Percentiles rank a stretch among this genome's conserved stretches.
phyloP scores from a whole-genome alignment of 1,140 invertebrate species.

The Papilio polyxenes region DNA sequence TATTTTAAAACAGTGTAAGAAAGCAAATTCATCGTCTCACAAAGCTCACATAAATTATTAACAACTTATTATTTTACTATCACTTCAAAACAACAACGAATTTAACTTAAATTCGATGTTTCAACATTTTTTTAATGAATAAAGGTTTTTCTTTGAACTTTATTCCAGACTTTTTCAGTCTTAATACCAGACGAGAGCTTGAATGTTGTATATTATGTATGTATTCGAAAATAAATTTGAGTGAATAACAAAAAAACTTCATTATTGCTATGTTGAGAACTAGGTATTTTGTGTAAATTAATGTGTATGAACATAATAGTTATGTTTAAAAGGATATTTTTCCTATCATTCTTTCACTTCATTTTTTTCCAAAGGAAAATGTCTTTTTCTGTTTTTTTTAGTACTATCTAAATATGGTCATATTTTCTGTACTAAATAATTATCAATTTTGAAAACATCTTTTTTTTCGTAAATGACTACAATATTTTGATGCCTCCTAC shows the following conservation, averaged over 20 bases:
- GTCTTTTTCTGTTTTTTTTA: background rate
- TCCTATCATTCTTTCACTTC: background rate
- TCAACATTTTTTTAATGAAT: background rate
- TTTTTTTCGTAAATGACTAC: background rate
- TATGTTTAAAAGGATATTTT: background rate
- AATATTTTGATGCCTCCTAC: too few relatives aligned
- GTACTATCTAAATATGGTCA: background rate
- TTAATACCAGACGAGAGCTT: background rate
- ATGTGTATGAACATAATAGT: background rate
- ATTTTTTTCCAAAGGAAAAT: background rate
- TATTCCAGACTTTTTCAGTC: background rate
- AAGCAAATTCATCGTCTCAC: background rate
- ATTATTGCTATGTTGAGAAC: background rate
- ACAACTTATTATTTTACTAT: too few relatives aligned
- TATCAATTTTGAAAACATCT: background rate
- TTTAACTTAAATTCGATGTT: too few relatives aligned
- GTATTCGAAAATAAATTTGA: background rate
- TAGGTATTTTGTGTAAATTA: background rate
- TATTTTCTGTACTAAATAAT: constrained; percentile 1
- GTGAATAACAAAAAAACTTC: background rate
- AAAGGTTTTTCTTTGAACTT: background rate
- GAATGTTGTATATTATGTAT: background rate
- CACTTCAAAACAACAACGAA: too few relatives aligned
- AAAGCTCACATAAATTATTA: too few relatives aligned
- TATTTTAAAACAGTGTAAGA: background rate